Base-by-base conservation (phyloP, 1,140 invertebrate species). In the Apis cerana region DNA sequence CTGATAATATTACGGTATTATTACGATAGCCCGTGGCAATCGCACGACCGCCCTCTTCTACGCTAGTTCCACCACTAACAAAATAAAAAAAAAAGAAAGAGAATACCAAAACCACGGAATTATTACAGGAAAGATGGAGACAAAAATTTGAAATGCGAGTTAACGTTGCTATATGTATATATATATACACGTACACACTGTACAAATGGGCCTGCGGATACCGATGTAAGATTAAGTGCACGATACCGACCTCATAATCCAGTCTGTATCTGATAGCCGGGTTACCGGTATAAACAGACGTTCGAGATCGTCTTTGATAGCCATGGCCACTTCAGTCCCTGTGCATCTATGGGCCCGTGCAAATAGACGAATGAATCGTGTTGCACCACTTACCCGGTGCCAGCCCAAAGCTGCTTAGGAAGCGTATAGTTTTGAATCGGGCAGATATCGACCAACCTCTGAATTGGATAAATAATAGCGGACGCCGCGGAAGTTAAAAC, bases 281-380 rank as follows among this genome's bases (percentile, higher is more conserved):
- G 83, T 88, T 88, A 85, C 83, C 83, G 76, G 76, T 88, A 88
- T 88, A 88, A 88, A 88, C 83, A 88, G 83, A 88, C 83, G 80
- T 80, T 82, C 75, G 83, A 82, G 87, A 88, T 88, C 80, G 75
- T 67, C 83, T 85, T 80, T 80, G 87, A 88, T 88, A 88, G 81
- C 71, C 75, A 80, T 72, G 80, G 87, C 79, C 75, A 85, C 83
- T 88, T 88, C 82, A 80, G 72, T 61, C 62, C 82, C 33, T 61
- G 52, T 54, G 43, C 54, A 68, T 75, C 59, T 48, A 69, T 64
- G 43, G 74, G 61, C 59, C 85, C 67, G 67, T 61, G 67, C 82
- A 82, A 88, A 87, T 85, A 87, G 85, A 88, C 87, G 86, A 87
- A 84, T 64, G 75, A 83, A 59, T 69, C 72, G 58, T 33, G 67